Evolutionary conservation across 2,113 vertebrate genomes (phyloP), one percentile per base, ranked within the genome.

Genomic region (Zingel zingel): DNA sequence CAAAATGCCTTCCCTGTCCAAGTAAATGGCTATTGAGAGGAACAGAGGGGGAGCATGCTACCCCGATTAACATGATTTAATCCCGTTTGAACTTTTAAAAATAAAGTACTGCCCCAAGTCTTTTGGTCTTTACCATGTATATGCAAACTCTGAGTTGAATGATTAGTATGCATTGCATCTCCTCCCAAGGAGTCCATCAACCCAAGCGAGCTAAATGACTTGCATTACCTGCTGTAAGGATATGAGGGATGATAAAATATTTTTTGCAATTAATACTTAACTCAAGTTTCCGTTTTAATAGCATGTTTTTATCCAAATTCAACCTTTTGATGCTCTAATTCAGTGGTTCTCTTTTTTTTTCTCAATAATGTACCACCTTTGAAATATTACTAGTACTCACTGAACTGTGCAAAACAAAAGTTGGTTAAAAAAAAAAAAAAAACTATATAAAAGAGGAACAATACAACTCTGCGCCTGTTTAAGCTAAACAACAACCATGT

Each of bases 1-100:
- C 51, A 72, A 77, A 78, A 74, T 74, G 51, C 30, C 74, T 66
- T 66, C 18, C 39, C 51, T 81, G 69, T 4, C 1, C 2, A 7
- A 74, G 53, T 48, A 84, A 71, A 59, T 63, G 51, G 74, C 70
- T 88, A 74, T 74, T 57, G 36, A 86, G 74, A 61, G 61, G 15
- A 18, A 77, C 14, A 57, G 45, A 68, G 19, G 12, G 16, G 69
- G 23, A 57, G 21, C 18, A 30, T 36, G 61, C 33, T 43, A 27
- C 6, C 12, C 36, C 36, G 27, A 58, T 79, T 56, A 70, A 70
- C 9, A 50, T 8, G 21, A 64, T 83, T 79, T 21, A 68, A 81
- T 63, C 16, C 23, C 6, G 12, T 76, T 16, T 39, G 15, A 70
- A 56, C 54, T 63, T 48, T 36, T 16, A 7, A 56, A 61, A 56